Conservation (phyloP, 2,113 vertebrate species). For the Taurulus bubalis region DNA sequence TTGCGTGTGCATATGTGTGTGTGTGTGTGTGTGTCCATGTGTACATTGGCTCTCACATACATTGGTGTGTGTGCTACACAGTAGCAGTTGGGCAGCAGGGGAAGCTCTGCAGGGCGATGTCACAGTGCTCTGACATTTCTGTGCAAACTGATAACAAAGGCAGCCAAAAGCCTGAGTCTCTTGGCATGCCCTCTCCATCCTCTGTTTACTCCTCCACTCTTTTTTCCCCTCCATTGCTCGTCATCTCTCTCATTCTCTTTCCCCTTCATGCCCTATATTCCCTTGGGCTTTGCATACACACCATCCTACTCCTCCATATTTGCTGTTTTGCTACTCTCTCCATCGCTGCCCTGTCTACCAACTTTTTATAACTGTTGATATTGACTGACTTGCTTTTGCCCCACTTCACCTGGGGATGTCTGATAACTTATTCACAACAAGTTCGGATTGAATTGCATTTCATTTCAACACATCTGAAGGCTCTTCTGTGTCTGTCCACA, state of each 20-base stretch:
- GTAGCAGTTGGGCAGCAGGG: slow-evolving; percentile 61
- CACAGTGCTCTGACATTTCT: slow-evolving; percentile 79
- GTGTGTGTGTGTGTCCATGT: not conserved
- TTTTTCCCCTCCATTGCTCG: slow-evolving; percentile 31
- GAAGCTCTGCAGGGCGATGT: slow-evolving; percentile 69
- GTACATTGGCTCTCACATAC: not conserved
- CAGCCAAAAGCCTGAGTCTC: slow-evolving; percentile 60
- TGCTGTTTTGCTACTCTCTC: slow-evolving; percentile 9
- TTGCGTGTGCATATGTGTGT: not conserved
- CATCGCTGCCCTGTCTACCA: not conserved
- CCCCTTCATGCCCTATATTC: slow-evolving; percentile 21
- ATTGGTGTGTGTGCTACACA: slow-evolving; percentile 29
- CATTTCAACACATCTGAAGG: not conserved
- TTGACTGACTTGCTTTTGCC: not conserved
- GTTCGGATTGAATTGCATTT: not conserved
- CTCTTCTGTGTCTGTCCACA: not conserved
- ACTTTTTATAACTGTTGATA: not conserved
- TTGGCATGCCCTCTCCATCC: slow-evolving; percentile 50
- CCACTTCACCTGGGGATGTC: not conserved
- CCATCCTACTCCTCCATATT: slow-evolving; percentile 3
- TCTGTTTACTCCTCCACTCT: slow-evolving; percentile 56
- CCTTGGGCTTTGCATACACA: slow-evolving; percentile 37
- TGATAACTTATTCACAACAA: not conserved
- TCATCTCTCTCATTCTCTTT: slow-evolving; percentile 49
- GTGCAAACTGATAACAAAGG: slow-evolving; percentile 76